Conservation (phyloP, 1,140 invertebrate species). For the Dinothrombium tinctorium region DNA sequence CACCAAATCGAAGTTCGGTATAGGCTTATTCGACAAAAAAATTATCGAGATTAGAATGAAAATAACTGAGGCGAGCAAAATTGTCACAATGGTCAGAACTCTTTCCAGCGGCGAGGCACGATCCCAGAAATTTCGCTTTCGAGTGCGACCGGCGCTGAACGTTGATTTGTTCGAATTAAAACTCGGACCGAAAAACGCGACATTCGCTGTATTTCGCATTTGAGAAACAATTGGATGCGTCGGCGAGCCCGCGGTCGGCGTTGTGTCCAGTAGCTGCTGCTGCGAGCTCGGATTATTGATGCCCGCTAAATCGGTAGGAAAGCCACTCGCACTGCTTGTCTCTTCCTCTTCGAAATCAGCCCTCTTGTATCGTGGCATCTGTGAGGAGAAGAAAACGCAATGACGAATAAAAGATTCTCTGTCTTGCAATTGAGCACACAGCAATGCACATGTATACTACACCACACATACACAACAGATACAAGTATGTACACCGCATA, state of each 20-base stretch:
- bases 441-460: too few relatives aligned
- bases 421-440: too few relatives aligned
- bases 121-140: conserved; percentile 32
- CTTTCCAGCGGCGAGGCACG: conserved; percentile 32
- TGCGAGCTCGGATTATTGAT: conserved; percentile 1
- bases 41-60: neutral
- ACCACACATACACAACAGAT: too few relatives aligned
- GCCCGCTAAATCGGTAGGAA: conserved; percentile 11
- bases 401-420: too few relatives aligned
- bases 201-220: too few relatives aligned
- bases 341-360: conserved; percentile 28
- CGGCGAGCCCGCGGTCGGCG: neutral
- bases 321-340: conserved; percentile 19
- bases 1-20: neutral
- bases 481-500: too few relatives aligned
- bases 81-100: conserved; percentile 22
- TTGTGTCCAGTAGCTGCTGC: neutral
- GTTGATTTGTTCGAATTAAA: neutral
- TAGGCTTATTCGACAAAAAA: too few relatives aligned
- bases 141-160: conserved; percentile 10
- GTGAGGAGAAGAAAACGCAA: too few relatives aligned
- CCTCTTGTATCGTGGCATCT: conserved; percentile 26
- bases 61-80: neutral
- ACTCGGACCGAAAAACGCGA: neutral
- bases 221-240: neutral